Percentiles rank a stretch among this genome's conserved stretches.
Conservation (phyloP, 2,113 vertebrate genomes). For the Ptilorrhoa leucosticta region DNA sequence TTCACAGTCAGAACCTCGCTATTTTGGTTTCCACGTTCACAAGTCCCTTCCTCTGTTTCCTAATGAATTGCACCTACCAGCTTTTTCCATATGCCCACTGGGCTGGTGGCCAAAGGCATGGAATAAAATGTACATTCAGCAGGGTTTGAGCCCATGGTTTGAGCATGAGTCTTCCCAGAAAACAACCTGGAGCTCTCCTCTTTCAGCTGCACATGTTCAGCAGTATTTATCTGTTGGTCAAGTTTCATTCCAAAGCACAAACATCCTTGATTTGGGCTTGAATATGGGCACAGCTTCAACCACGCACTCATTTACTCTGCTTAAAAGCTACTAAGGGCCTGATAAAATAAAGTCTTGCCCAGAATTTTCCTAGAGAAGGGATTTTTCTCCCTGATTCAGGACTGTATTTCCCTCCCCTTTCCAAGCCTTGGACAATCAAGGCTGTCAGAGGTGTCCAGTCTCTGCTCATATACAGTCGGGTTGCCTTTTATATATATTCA, state of each 20-base stretch:
- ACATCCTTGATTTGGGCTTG: neutral
- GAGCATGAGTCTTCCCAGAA: neutral
- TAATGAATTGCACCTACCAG: neutral
- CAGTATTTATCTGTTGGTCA: neutral
- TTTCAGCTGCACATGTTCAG: neutral
- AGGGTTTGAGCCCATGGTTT: neutral
- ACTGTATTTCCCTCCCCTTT: neutral
- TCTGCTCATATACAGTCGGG: neutral
- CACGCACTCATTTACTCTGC: neutral
- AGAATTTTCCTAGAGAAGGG: neutral
- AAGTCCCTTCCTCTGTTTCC: neutral
- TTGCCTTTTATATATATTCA: neutral
- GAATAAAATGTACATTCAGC: neutral
- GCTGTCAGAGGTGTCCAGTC: neutral
- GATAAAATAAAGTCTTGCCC: neutral
- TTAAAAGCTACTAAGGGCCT: neutral
- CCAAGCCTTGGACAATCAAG: neutral
- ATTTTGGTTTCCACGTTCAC: neutral
- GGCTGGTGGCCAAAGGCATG: neutral
- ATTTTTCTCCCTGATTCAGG: neutral
- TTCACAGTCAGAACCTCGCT: neutral
- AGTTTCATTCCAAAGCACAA: neutral
- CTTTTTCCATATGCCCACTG: neutral
- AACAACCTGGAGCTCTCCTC: neutral
- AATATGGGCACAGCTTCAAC: neutral